Evolutionary conservation across 1,140 invertebrate species (phyloP).

Genomic region (Solenopsis invicta): DNA sequence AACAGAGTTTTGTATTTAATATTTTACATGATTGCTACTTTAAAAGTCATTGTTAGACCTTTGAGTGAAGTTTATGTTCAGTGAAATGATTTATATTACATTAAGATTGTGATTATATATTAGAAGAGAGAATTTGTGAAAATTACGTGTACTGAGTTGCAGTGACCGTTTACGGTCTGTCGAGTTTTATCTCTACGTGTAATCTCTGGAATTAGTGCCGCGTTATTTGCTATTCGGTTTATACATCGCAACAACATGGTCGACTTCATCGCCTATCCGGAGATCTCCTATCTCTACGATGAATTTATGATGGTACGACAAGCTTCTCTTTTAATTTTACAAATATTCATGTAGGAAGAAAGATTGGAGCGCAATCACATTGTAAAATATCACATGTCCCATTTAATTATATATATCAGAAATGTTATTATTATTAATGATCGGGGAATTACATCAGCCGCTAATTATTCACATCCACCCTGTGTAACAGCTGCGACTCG

Average conservation of each 20-base stretch:
- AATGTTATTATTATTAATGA: conserved; percentile 74
- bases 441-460: conserved; percentile 70
- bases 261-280: conserved; percentile 82
- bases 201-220: conserved; percentile 49
- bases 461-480: conserved; percentile 74
- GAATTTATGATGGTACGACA: conserved; percentile 80
- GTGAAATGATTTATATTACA: conserved; percentile 26
- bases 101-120: conserved; percentile 27
- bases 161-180: conserved; percentile 12
- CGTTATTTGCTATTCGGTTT: conserved; percentile 51
- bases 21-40: not conserved
- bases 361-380: not conserved
- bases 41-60: not conserved
- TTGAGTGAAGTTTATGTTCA: not conserved
- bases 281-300: conserved; percentile 84
- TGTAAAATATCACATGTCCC: conserved; percentile 23
- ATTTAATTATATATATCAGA: conserved; percentile 63
- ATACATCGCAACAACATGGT: conserved; percentile 77
- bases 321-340: conserved; percentile 38
- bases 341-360: not conserved
- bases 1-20: not conserved
- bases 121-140: conserved; percentile 5
- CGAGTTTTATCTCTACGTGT: conserved; percentile 32
- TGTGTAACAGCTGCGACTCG: conserved; percentile 76
- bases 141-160: conserved; percentile 16